Percentiles rank a stretch among this genome's conserved stretches.
Evolutionary conservation across 2,797 vertebrate species (phyloP).

Genomic region (Ceyx erithaca): DNA sequence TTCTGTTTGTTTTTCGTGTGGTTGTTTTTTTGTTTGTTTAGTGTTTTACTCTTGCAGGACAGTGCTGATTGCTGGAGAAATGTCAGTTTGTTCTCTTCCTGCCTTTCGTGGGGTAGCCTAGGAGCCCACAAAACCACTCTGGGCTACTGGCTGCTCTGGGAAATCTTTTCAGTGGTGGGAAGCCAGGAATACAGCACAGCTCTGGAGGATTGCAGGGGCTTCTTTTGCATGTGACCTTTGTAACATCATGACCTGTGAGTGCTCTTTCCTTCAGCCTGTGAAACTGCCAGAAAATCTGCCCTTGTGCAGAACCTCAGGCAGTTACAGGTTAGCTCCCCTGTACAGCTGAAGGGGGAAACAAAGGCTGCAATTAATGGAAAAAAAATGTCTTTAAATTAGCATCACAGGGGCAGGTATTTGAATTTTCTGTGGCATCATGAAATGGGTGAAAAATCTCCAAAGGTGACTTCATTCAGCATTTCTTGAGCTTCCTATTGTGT

Average conservation of each 20-base stretch:
- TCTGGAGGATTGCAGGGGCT: neutral
- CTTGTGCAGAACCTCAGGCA: neutral
- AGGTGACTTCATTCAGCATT: neutral
- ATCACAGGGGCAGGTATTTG: neutral
- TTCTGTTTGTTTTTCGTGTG: neutral
- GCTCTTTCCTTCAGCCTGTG: neutral
- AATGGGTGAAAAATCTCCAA: neutral
- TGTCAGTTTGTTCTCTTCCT: neutral
- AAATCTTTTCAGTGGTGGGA: neutral
- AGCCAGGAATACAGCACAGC: neutral
- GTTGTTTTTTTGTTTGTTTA: neutral
- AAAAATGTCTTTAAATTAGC: neutral
- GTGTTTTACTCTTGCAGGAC: neutral
- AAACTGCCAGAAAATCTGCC: neutral
- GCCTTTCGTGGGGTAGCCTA: neutral
- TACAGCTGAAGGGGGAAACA: neutral
- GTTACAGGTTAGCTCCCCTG: neutral
- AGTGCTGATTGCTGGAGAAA: neutral
- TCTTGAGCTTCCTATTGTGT: neutral
- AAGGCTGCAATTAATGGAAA: neutral
- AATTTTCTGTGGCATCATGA: neutral
- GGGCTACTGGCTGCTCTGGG: neutral
- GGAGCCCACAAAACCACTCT: neutral
- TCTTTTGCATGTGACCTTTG: neutral
- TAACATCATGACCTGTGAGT: accelerated